Base-by-base conservation (phyloP, 2,113 vertebrate species). In the Amphiprion percula region DNA sequence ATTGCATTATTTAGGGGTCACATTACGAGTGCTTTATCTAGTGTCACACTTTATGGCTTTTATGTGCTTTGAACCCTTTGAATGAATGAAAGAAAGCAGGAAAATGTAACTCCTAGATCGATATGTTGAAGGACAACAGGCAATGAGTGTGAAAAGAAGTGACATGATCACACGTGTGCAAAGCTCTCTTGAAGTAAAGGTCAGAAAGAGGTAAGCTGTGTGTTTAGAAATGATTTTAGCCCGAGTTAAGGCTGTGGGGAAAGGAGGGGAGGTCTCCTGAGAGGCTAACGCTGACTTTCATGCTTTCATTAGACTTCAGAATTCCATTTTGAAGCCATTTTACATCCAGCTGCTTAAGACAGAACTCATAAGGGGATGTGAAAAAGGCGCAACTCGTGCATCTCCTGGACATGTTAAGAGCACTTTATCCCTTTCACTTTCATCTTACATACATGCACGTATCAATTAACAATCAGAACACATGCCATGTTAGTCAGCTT, bases 41-140 rank as follows among this genome's bases (percentile, higher is more conserved):
- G 50, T 23, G 46, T 72, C 24, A 47, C 69, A 62, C 66, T 67
- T 46, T 41, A 80, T 60, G 62, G 47, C 58, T 69, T 41, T 47
- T 37, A 30, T 63, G 56, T 64, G 37, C 68, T 78, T 30, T 53
- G 68, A 63, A 60, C 59, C 28, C 63, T 55, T 66, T 52, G 56
- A 68, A 59, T 23, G 15, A n/a, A 80, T 39, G 47, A 23, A 39
- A 69, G 46, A 44, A 63, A 46, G 77, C 69, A 75, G 78, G 74
- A 79, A 84, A 76, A 78, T 28, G 53, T 49, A 50, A 4, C 54
- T 72, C 74, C 2, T 4, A 17, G 62, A 82, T 87, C 79, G 5
- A 82, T 82, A 66, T 9, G 37, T 52, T 74, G 81, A 78, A 82
- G 79, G 78, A 59, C 82, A 76, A 24, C 67, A 8, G 37, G 28